Evolutionary conservation across 2,888 invertebrate species (phyloP), one percentile per base, ranked within the genome.

Genomic region (Plebejus argus): DNA sequence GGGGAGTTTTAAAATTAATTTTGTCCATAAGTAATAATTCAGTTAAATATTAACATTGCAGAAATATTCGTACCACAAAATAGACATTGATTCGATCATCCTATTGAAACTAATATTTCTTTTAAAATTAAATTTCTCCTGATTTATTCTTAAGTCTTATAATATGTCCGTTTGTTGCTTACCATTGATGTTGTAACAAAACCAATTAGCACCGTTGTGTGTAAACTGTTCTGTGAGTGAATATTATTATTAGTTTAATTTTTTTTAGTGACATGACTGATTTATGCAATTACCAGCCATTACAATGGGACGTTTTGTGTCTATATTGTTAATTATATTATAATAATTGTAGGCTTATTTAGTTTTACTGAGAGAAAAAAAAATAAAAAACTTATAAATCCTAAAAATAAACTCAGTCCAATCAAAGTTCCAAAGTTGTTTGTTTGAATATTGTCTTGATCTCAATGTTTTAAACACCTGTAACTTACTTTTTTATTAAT

Each of bases 391-490:
- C 20, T 58, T 58, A 10, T 70, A 70, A 45, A 39, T 18, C 33
- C 18, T 20, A 66, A 66, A 66, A 28, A 28, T 70, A 77, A 83
- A 84, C 84, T 85, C 83, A 83, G 80, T 82, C 49, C 74, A 58
- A 45, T 82, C 82, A 90, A 66, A 28, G 66, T 66, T 66, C 66
- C 66, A 66, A 66, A 28, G 28, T 91, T 92, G 91, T 92, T 92
- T 92, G 79, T 53, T 77, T 76, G 78, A 88, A 86, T 85, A 89
- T 86, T 89, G 89, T 88, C 89, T 90, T 89, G 90, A 92, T 92
- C 92, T 92, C 92, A 89, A 89, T 87, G 86, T 89, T 85, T 88
- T 86, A 87, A 88, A 90, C 86, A 86, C 83, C 88, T 74, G 4
- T 72, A 39, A 72, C 10, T 12, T 10, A 45, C 12, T 45, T 28